A percentile compares a stretch with the other conserved stretches of the same genome.
Evolutionary conservation across 1,140 invertebrate species (phyloP).

Genomic region (Camponotus floridanus): DNA sequence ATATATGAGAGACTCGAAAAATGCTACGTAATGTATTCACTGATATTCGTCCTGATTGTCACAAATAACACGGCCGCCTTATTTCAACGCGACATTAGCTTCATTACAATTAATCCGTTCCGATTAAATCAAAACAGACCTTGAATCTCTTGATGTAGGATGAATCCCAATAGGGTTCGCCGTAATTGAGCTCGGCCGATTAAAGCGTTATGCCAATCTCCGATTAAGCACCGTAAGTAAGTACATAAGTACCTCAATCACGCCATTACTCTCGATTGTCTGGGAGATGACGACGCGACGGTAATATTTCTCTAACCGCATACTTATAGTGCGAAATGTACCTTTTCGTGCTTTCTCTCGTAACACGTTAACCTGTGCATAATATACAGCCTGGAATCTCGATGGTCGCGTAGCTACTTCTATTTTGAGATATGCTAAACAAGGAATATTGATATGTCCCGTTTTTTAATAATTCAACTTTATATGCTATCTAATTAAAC

Average conservation of each 20-base stretch:
- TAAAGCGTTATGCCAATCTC: slow-evolving; percentile 30
- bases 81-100: not conserved
- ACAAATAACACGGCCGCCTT: not conserved
- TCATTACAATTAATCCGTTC: slow-evolving; percentile 13
- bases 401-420: not conserved
- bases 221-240: slow-evolving; percentile 41
- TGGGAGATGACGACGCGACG: slow-evolving; percentile 20
- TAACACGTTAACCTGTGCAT: not conserved
- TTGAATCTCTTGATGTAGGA: slow-evolving; percentile 29
- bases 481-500: not conserved
- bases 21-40: not conserved
- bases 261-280: slow-evolving; percentile 51
- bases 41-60: not conserved
- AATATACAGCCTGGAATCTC: not conserved
- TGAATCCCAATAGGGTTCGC: not conserved
- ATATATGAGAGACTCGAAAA: not conserved
- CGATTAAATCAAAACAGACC: slow-evolving; percentile 32
- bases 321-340: not conserved
- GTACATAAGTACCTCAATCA: slow-evolving; percentile 48
- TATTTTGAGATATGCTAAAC: not conserved
- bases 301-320: slow-evolving; percentile 29
- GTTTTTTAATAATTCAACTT: not conserved
- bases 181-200: slow-evolving; percentile 16
- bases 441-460: not conserved
- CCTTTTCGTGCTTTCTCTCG: slow-evolving; percentile 32